Percentiles rank a stretch among this genome's conserved stretches.
Evolutionary conservation across 2,113 vertebrate genomes (phyloP).

Genomic region (Semnornis frantzii): DNA sequence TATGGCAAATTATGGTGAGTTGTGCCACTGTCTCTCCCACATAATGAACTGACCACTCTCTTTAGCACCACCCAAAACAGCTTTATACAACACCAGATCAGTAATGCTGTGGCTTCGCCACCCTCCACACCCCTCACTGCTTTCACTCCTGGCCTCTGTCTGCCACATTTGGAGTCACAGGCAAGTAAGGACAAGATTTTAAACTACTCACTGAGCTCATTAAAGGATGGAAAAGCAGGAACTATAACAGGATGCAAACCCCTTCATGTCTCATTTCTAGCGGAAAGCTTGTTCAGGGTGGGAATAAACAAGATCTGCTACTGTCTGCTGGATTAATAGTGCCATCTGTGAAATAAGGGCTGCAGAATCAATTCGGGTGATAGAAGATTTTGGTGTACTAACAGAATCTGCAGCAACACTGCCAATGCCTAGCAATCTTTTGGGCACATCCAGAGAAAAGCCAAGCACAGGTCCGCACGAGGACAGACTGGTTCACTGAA

Average conservation of each 20-base stretch:
- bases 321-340: constrained; percentile 16
- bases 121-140: not conserved
- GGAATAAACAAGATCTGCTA: not conserved
- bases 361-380: accelerated
- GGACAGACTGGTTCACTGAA: not conserved
- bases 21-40: not conserved
- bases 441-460: not conserved
- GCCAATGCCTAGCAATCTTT: not conserved
- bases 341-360: not conserved
- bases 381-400: not conserved
- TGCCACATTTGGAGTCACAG: not conserved
- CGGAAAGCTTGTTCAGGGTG: not conserved
- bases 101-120: not conserved
- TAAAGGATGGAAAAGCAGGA: constrained; percentile 19
- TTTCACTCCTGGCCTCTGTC: constrained; percentile 1
- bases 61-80: not conserved
- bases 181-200: not conserved
- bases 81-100: not conserved
- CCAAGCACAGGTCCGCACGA: not conserved
- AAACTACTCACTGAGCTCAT: constrained; percentile 10
- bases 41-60: not conserved
- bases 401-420: not conserved
- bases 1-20: not conserved
- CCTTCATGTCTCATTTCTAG: not conserved
- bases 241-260: not conserved